These are phyloP conservation scores for Megalops atlanticus DNA, from an alignment of 2,113 vertebrate species.

Conservation along the genomic window DNA sequence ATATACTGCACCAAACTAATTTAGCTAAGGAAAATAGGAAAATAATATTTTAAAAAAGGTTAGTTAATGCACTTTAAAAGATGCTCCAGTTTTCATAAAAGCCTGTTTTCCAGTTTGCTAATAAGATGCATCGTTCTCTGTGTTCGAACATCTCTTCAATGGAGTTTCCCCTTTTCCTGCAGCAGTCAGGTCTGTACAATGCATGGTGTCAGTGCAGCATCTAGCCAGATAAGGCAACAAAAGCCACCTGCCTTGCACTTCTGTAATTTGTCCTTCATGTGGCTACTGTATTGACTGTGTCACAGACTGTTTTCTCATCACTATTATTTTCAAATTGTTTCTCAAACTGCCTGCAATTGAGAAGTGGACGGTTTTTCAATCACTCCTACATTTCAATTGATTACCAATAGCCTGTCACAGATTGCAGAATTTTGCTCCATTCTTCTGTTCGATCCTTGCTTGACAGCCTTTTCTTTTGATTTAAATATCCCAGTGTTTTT, in stretches of 20 bases:
- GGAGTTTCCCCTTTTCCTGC: slow-evolving; percentile 50
- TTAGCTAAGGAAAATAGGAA: no score
- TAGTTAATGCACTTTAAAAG: no score
- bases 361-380: slow-evolving; percentile 98
- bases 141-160: background rate
- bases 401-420: slow-evolving; percentile 90
- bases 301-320: slow-evolving; percentile 82
- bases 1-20: no score
- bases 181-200: slow-evolving; percentile 65
- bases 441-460: slow-evolving; percentile 65
- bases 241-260: slow-evolving; percentile 52
- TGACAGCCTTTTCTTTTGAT: slow-evolving; percentile 78
- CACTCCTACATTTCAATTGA: slow-evolving; percentile 89
- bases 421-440: slow-evolving; percentile 79
- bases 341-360: slow-evolving; percentile 95
- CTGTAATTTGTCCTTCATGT: slow-evolving; percentile 92
- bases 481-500: slow-evolving; percentile 80
- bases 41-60: no score
- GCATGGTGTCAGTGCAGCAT: slow-evolving; percentile 52
- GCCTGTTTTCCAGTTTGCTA: no score
- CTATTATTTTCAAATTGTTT: slow-evolving; percentile 99
- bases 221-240: slow-evolving; percentile 60
- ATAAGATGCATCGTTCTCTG: no score
- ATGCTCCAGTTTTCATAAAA: no score
- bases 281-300: slow-evolving; percentile 88